phyloP scores from a whole-genome alignment of 2,797 vertebrate species.

The Syngnathus rostellatus region DNA sequence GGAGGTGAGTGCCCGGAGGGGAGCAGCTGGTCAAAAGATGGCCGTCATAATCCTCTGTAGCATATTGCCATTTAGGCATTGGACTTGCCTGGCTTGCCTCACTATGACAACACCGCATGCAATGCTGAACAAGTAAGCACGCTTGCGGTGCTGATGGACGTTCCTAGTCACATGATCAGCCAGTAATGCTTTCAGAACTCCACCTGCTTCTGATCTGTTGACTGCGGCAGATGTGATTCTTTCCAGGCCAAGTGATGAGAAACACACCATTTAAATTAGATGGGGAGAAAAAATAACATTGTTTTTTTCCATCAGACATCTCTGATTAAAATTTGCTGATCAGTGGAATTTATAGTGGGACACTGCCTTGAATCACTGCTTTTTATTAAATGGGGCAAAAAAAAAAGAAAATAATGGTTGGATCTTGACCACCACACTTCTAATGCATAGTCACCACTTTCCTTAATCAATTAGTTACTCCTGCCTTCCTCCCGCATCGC shows the following conservation, averaged over 20 bases:
- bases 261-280: not conserved
- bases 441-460: not conserved
- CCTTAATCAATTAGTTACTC: not conserved
- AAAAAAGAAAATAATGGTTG: too few species aligned
- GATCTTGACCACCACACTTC: not conserved
- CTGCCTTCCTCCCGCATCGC: not conserved
- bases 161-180: slow-evolving; percentile 1
- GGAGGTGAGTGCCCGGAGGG: not conserved
- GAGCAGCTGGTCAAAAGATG: slow-evolving; percentile 4
- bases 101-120: not conserved
- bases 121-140: not conserved
- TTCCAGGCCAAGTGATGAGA: not conserved
- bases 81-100: not conserved
- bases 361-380: too few species aligned
- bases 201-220: not conserved
- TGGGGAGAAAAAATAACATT: too few species aligned
- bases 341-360: too few species aligned
- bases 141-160: not conserved
- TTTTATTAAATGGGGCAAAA: too few species aligned
- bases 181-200: not conserved
- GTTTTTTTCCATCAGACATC: too few species aligned
- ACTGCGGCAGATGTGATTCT: not conserved
- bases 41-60: not conserved
- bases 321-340: too few species aligned
- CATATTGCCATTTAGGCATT: not conserved